These are phyloP conservation scores for Mycetomoellerius zeteki DNA, from an alignment of 1,140 invertebrate genomes.

Conservation along the genomic window DNA sequence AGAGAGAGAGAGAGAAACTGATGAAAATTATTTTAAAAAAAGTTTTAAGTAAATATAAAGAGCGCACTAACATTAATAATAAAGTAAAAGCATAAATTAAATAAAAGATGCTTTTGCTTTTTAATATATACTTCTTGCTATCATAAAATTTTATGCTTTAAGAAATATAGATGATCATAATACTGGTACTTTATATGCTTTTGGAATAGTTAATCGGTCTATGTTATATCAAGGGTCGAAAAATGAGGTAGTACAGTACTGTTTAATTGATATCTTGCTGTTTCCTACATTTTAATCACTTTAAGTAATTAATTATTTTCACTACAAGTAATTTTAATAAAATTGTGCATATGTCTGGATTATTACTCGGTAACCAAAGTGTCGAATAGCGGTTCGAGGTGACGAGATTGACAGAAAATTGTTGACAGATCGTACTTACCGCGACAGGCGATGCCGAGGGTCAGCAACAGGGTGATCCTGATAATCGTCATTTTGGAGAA, in stretches of 20 bases:
- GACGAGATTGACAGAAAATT: background rate
- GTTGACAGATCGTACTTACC: constrained; percentile 59
- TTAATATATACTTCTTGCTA: background rate
- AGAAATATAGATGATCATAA: no score
- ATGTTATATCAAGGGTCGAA: no score
- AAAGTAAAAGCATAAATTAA: background rate
- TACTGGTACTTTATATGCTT: no score
- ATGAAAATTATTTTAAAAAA: background rate
- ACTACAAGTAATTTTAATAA: background rate
- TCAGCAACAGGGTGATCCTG: constrained; percentile 57
- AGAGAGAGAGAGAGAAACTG: no score
- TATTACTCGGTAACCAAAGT: background rate
- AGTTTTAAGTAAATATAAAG: background rate
- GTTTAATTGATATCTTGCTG: background rate
- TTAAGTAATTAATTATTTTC: background rate
- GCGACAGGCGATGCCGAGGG: constrained; percentile 56
- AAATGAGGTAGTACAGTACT: no score
- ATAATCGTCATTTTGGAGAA: constrained; percentile 75
- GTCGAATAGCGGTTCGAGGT: background rate
- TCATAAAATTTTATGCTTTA: no score
- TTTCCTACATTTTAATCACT: background rate
- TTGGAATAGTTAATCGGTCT: no score
- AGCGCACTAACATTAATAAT: background rate
- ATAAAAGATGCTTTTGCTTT: background rate
- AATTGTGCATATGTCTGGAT: background rate